Percentiles rank a stretch among this genome's conserved stretches.
These are phyloP conservation scores for Drosophila elegans DNA, from an alignment of 1,140 invertebrate genomes.

Conservation along the genomic window DNA sequence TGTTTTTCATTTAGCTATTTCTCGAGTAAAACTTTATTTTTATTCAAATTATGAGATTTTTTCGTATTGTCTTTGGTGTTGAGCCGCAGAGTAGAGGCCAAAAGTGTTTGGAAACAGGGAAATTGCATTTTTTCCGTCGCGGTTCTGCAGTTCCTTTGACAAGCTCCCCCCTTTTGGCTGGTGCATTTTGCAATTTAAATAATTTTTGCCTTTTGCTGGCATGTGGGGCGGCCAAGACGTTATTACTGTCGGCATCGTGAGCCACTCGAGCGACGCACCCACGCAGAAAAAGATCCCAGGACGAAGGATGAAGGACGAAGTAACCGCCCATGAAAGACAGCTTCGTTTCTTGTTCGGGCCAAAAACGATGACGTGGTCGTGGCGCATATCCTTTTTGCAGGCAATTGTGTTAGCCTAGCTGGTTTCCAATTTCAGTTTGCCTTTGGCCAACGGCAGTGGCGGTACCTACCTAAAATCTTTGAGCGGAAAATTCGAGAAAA, in stretches of 20 bases:
- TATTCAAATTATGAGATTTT: constrained; percentile 21
- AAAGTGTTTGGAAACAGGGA: constrained; percentile 18
- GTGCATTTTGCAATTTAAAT: constrained; percentile 72
- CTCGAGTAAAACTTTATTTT: constrained; percentile 6
- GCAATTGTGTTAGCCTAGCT: constrained; percentile 34
- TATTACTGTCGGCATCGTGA: constrained; percentile 73
- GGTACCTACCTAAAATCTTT: constrained; percentile 5
- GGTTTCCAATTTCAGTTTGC: constrained; percentile 60
- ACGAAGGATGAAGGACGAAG: constrained; percentile 15
- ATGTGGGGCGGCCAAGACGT: constrained; percentile 72
- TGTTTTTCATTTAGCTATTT: not conserved
- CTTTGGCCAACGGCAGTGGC: constrained; percentile 62
- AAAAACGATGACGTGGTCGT: constrained; percentile 49
- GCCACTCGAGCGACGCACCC: constrained; percentile 71
- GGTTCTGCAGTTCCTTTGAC: constrained; percentile 30
- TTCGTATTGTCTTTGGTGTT: constrained; percentile 9
- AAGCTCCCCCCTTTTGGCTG: constrained; percentile 12
- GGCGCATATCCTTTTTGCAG: constrained; percentile 41
- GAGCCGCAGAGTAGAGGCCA: constrained; percentile 2
- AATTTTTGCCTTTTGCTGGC: constrained; percentile 49
- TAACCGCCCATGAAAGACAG: not conserved
- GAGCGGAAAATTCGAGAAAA: constrained; percentile 11
- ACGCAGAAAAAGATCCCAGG: constrained; percentile 33
- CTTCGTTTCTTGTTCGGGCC: constrained; percentile 10
- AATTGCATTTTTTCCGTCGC: constrained; percentile 33